phyloP scores from a whole-genome alignment of 2,797 vertebrate species.

The Arnoldichthys spilopterus region DNA sequence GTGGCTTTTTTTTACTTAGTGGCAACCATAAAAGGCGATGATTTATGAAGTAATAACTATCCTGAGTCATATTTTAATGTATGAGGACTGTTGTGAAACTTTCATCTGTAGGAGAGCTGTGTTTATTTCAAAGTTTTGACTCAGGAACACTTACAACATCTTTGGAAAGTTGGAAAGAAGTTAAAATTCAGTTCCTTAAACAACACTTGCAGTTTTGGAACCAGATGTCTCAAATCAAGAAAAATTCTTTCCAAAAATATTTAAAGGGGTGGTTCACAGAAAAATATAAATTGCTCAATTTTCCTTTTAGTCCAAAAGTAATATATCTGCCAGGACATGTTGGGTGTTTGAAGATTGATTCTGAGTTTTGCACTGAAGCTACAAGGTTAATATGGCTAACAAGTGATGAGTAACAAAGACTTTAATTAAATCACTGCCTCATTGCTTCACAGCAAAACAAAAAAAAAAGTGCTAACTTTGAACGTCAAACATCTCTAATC shows the following conservation, averaged over 20 bases:
- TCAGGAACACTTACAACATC: neutral
- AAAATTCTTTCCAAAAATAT: neutral
- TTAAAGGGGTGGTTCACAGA: neutral
- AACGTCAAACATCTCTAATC: neutral
- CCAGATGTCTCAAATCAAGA: neutral
- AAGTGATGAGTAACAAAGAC: neutral
- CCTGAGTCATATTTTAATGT: neutral
- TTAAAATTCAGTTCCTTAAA: neutral
- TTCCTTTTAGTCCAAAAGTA: neutral
- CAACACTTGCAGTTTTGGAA: neutral
- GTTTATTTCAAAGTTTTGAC: neutral
- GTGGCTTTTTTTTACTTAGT: neutral
- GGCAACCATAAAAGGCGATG: neutral
- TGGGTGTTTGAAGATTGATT: neutral
- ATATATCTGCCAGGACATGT: neutral
- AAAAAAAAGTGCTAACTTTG: too few species aligned
- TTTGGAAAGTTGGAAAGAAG: neutral
- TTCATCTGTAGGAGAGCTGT: neutral
- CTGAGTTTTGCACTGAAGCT: neutral
- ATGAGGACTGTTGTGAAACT: neutral
- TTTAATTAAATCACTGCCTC: neutral
- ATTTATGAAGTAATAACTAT: constrained; percentile 10
- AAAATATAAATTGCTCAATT: neutral
- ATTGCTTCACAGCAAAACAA: too few species aligned
- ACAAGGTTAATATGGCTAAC: neutral